These are phyloP conservation scores for Sebastiscus tertius DNA, from an alignment of 2,797 vertebrate genomes.

Conservation along the genomic window DNA sequence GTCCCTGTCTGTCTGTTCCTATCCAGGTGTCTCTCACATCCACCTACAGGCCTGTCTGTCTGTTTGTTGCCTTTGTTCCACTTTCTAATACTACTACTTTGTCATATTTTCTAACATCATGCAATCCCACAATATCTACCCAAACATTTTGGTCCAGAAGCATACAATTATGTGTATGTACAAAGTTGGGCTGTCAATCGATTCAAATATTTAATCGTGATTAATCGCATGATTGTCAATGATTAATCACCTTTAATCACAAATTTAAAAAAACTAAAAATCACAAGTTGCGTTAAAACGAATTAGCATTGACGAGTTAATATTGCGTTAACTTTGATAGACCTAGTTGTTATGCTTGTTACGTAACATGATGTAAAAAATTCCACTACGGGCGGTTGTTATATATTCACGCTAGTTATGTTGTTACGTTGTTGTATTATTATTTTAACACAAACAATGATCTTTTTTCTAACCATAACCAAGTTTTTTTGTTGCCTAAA, in stretches of 20 bases:
- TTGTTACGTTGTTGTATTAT: not conserved
- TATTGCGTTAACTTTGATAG: too few relatives aligned
- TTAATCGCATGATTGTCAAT: too few relatives aligned
- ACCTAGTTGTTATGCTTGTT: not conserved
- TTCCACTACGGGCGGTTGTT: not conserved
- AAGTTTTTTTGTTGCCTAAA: too few relatives aligned
- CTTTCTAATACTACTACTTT: not conserved
- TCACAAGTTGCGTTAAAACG: too few relatives aligned
- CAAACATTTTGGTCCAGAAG: not conserved
- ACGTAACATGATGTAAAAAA: not conserved
- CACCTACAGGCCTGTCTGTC: not conserved
- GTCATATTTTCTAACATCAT: not conserved
- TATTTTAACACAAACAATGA: not conserved
- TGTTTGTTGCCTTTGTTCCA: not conserved
- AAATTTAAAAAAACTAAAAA: too few relatives aligned
- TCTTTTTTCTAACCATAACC: not conserved
- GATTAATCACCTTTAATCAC: too few relatives aligned
- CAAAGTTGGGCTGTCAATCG: not conserved
- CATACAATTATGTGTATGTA: not conserved
- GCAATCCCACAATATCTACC: not conserved
- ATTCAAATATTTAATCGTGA: accelerated
- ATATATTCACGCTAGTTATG: not conserved
- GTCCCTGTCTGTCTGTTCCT: not conserved
- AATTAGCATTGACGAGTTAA: too few relatives aligned
- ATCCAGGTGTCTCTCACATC: not conserved